A percentile compares a stretch with the other conserved stretches of the same genome.
Evolutionary conservation across 2,888 invertebrate genomes (phyloP).

Genomic region (Thereva nobilitata): DNA sequence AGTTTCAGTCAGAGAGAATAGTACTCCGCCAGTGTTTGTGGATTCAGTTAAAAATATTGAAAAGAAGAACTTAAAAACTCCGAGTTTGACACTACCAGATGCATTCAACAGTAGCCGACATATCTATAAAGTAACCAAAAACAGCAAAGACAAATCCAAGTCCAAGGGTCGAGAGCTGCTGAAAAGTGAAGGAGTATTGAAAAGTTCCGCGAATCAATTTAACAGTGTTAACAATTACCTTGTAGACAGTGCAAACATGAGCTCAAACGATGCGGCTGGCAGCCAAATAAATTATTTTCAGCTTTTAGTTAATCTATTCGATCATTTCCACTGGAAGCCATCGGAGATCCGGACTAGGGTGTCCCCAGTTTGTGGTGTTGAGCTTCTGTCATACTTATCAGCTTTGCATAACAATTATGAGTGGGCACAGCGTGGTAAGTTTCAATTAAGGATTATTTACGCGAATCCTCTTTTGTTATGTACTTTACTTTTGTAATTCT

Average conservation of each 20-base stretch:
- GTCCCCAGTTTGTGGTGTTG: slow-evolving; percentile 62
- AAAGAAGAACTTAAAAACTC: not conserved
- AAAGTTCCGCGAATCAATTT: slow-evolving; percentile 49
- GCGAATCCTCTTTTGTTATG: not conserved
- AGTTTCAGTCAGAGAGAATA: slow-evolving; percentile 2
- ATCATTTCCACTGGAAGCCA: slow-evolving; percentile 57
- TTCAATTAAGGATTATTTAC: not conserved
- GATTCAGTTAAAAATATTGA: not conserved
- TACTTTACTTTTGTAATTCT: slow-evolving; percentile 16
- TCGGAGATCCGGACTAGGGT: slow-evolving; percentile 57
- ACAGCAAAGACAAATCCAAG: slow-evolving; percentile 50
- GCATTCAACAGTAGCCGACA: slow-evolving; percentile 46
- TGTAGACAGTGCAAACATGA: not conserved
- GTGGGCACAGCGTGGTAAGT: slow-evolving; percentile 83
- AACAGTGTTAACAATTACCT: slow-evolving; percentile 53
- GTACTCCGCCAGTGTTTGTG: slow-evolving; percentile 4
- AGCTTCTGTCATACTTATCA: slow-evolving; percentile 63
- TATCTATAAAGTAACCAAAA: slow-evolving; percentile 51
- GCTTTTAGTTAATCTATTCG: slow-evolving; percentile 53
- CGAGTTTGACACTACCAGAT: not conserved
- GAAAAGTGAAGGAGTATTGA: slow-evolving; percentile 51
- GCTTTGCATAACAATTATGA: slow-evolving; percentile 64
- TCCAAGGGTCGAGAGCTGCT: slow-evolving; percentile 51
- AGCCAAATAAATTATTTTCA: slow-evolving; percentile 25
- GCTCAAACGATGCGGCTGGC: not conserved